These are phyloP conservation scores for Aurelia aurita DNA, from an alignment of 30 jellyfish, hydroid and myxozoan genomes.

Conservation along the genomic window DNA sequence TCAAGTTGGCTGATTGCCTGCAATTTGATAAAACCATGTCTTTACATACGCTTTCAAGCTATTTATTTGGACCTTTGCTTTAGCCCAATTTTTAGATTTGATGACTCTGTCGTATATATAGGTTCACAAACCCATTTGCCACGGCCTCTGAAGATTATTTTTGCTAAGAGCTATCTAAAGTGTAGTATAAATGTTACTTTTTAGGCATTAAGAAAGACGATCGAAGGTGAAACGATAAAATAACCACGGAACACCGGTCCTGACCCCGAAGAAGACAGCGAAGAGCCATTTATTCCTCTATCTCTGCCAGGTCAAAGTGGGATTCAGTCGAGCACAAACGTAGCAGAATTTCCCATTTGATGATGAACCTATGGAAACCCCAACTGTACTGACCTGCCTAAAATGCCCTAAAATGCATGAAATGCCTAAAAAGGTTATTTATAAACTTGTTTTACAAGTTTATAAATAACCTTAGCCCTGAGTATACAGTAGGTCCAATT, in stretches of 20 bases:
- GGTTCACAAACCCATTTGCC: constrained; percentile 1
- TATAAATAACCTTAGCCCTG: too few relatives aligned
- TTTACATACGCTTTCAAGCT: not conserved
- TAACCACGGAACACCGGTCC: constrained; percentile 35
- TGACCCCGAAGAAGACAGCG: constrained; percentile 31
- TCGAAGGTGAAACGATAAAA: constrained; percentile 20
- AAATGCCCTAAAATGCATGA: too few relatives aligned
- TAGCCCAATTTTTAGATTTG: too few relatives aligned
- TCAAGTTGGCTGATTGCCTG: not conserved
- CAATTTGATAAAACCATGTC: not conserved
- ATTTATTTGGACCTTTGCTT: too few relatives aligned
- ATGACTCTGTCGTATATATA: not conserved
- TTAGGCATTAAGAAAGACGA: not conserved
- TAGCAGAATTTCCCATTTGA: constrained; percentile 18
- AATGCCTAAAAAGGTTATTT: too few relatives aligned
- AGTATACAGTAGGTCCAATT: too few relatives aligned
- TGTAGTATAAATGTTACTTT: too few relatives aligned
- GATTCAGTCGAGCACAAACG: not conserved
- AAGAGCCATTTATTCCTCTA: constrained; percentile 17
- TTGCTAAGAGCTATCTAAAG: too few relatives aligned
- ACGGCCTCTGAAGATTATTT: not conserved
- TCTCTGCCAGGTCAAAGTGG: constrained; percentile 28
- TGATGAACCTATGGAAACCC: constrained; percentile 22
- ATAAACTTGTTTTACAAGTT: too few relatives aligned
- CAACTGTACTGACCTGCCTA: too few relatives aligned